Evolutionary conservation across 2,888 invertebrate genomes (phyloP), one percentile per base, ranked within the genome.

Genomic region (Dicranocentrus wangi): DNA sequence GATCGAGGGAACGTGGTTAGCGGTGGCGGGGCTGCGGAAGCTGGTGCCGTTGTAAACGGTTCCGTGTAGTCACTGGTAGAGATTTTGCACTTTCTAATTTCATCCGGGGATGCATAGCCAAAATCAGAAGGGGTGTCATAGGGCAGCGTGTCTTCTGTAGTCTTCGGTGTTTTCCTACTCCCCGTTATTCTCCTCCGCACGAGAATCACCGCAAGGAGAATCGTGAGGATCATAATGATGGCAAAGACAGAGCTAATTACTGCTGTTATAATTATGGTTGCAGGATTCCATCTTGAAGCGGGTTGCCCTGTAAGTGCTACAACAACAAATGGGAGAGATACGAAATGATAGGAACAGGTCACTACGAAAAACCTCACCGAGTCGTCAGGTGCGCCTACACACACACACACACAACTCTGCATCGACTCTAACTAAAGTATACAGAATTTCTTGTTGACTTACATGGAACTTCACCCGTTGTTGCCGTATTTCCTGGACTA

Each of bases 1-100:
- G 83, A 83, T 60, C 76, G 28, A 8, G 85, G 85, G 75, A 86
- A 86, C 51, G 79, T 81, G 61, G 82, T 84, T 69, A 86, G 82
- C n/a, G 78, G 83, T 42, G 82, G 83, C 39, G 82, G 82, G 19
- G 61, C 61, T 25, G 42, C 65, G 10, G 65, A 15, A 58, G 42
- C 66, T n/a, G 78, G 82, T 43, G 85, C 84, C 21, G 82, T 70
- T n/a, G 81, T 79, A 43, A 86, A 86, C 15, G 86, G 86, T 61
- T 86, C 85, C 47, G 85, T 85, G 81, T 86, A 86, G 70, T 86
- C 86, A 66, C 66, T 80, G 32, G 84, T 81, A 25, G 83, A 80
- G 68, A 86, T 82, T 75, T 86, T 86, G 69, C 85, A 86, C 68
- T 86, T 86, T 23, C 86, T 83, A 70, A 85, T 85, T 39, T 85